Evolutionary conservation across 2,888 invertebrate genomes (phyloP).

Genomic region (Sphaeridia pumilis): DNA sequence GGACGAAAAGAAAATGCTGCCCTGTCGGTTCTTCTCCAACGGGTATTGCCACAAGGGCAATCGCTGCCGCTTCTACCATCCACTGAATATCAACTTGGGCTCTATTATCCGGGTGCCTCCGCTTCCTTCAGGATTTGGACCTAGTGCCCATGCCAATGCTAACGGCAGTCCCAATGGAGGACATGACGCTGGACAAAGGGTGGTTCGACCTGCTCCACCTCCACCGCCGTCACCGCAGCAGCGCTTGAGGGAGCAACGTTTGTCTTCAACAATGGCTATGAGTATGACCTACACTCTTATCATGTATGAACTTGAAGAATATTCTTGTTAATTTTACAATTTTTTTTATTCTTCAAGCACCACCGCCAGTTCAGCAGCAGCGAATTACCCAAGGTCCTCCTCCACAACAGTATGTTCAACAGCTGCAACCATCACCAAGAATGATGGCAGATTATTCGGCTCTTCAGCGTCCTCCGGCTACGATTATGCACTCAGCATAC

Average conservation of each 20-base stretch:
- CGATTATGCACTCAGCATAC: too few relatives aligned
- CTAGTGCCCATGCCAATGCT: not conserved
- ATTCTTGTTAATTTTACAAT: too few relatives aligned
- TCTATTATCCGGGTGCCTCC: slow-evolving; percentile 16
- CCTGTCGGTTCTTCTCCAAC: slow-evolving; percentile 32
- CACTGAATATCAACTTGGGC: slow-evolving; percentile 14
- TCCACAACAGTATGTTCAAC: too few relatives aligned
- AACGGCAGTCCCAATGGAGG: too few relatives aligned
- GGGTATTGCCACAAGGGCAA: slow-evolving; percentile 31
- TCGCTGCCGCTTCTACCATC: slow-evolving; percentile 34
- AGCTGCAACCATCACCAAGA: too few relatives aligned
- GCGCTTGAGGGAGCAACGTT: not conserved
- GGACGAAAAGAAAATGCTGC: slow-evolving; percentile 35
- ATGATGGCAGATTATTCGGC: too few relatives aligned
- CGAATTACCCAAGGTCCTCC: too few relatives aligned
- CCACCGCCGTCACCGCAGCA: not conserved
- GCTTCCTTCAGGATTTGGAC: slow-evolving; percentile 11
- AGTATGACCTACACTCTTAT: too few relatives aligned
- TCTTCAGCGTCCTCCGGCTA: too few relatives aligned
- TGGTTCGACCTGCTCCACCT: not conserved
- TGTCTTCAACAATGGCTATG: slow-evolving; percentile 9
- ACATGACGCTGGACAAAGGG: not conserved
- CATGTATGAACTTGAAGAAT: too few relatives aligned
- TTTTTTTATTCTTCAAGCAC: too few relatives aligned
- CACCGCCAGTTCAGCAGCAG: too few relatives aligned